Evolutionary conservation across 2,888 invertebrate genomes (phyloP), one percentile per base, ranked within the genome.

Genomic region (Ctenicera cuprea): DNA sequence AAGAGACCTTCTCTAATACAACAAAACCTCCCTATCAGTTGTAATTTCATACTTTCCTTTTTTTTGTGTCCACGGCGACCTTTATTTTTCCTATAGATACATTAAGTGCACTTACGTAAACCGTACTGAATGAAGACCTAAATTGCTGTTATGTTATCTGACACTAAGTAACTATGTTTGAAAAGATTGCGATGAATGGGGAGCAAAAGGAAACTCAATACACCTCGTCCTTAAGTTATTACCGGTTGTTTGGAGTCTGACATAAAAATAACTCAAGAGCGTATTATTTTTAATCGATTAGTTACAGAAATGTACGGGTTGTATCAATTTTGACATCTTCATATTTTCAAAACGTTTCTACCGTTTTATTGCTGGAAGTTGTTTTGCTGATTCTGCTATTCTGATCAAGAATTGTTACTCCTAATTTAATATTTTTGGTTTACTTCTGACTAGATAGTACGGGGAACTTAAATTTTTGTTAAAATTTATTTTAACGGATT

Each of bases 101-200:
- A 45, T 50, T 50, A 50, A 50, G 22, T 50, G 50, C 50, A 20
- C 50, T 26, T 12, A 50, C 22, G 22, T 50, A 26, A 50, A 50
- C 2, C 50, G 22, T 9, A 50, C 12, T 22, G 20, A 50, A 50
- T 22, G 50, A n/a, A 33, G 26, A 50, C 16, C 43, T 43, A 43
- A 43, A 43, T 16, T 14, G 43, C 16, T 26, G 50, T 50, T 50
- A n/a, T 20, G 50, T 50, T 26, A 50, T 26, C 8, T 20, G 50
- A 50, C 26, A 50, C 50, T 50, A 50, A 50, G 26, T 26, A 50
- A 50, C 22, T 7, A 12, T 50, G 20, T 50, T 26, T 50, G 22
- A 22, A 22, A 50, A 50, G n/a, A 26, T 22, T 12, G 20, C 26
- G 50, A 22, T 50, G 50, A 50, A 50, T 50, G 22, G 26, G 22